A percentile compares a stretch with the other conserved stretches of the same genome.
Conservation (phyloP, 2,888 invertebrate genomes). For the Chydorus sphaericus region DNA sequence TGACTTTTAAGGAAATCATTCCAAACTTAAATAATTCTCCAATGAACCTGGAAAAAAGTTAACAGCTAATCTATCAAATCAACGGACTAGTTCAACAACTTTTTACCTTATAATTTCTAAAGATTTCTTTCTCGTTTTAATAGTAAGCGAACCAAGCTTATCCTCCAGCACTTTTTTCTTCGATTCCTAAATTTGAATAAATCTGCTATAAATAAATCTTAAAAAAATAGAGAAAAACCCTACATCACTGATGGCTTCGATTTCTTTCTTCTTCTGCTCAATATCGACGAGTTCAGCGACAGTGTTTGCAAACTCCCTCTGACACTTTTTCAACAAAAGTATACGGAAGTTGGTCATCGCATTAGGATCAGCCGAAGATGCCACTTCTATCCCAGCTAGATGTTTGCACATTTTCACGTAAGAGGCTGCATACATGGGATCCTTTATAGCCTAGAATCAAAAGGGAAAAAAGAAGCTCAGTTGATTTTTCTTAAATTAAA, state of each 20-base stretch:
- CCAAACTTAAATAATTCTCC: constrained; percentile 83
- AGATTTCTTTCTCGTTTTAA: constrained; percentile 61
- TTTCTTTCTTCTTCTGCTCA: constrained; percentile 38
- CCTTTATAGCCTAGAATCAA: constrained; percentile 56
- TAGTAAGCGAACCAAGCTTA: constrained; percentile 58
- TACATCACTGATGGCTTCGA: constrained; percentile 37
- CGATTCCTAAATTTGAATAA: constrained; percentile 30
- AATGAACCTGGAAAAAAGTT: constrained; percentile 58
- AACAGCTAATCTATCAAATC: too few species aligned
- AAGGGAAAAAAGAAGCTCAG: constrained; percentile 63
- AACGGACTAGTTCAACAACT: too few species aligned
- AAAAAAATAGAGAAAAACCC: too few species aligned
- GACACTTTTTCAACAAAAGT: constrained; percentile 67
- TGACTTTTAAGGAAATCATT: constrained; percentile 76
- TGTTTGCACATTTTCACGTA: constrained; percentile 77
- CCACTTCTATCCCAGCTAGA: constrained; percentile 47
- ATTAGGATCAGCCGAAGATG: constrained; percentile 20
- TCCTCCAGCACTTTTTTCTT: constrained; percentile 58
- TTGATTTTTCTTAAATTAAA: too few species aligned
- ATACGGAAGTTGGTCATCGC: constrained; percentile 48
- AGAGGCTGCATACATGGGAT: constrained; percentile 80
- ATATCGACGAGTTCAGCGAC: constrained; percentile 49
- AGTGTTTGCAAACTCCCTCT: constrained; percentile 74
- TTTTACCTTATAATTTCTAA: constrained; percentile 88
- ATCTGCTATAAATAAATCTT: not conserved